A percentile compares a stretch with the other conserved stretches of the same genome.
Conservation (phyloP, 1,140 invertebrate genomes). For the Pygmarrhopalites habei region DNA sequence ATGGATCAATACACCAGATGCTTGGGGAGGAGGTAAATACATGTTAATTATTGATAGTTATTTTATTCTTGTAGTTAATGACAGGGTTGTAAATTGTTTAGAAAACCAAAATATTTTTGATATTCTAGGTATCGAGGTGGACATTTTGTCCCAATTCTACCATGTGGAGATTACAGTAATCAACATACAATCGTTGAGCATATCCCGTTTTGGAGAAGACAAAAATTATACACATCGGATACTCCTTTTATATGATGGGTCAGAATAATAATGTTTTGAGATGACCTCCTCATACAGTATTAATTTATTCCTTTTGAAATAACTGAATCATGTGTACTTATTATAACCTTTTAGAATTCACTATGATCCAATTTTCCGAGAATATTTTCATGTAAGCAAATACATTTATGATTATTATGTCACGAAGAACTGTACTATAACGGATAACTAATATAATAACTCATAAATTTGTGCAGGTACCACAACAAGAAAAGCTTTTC, state of each 20-base stretch:
- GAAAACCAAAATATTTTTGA: too few relatives aligned
- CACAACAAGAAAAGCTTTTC: slow-evolving; percentile 69
- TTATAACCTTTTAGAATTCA: too few relatives aligned
- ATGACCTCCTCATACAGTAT: not conserved
- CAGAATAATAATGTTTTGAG: slow-evolving; percentile 73
- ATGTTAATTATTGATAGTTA: too few relatives aligned
- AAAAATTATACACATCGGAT: slow-evolving; percentile 73
- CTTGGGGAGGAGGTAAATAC: slow-evolving; percentile 96
- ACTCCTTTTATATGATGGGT: slow-evolving; percentile 88
- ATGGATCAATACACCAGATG: slow-evolving; percentile 73
- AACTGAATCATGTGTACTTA: too few relatives aligned
- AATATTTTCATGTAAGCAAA: slow-evolving; percentile 48
- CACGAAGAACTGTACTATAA: not conserved
- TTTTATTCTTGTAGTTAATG: too few relatives aligned
- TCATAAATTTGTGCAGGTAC: slow-evolving; percentile 50
- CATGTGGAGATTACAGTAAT: slow-evolving; percentile 88
- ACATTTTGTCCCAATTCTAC: slow-evolving; percentile 81
- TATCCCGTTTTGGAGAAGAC: slow-evolving; percentile 91
- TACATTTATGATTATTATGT: not conserved
- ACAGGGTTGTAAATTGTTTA: too few relatives aligned
- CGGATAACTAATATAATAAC: not conserved
- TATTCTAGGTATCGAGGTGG: slow-evolving; percentile 85
- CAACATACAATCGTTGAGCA: slow-evolving; percentile 78
- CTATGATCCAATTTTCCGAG: slow-evolving; percentile 86
- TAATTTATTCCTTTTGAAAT: too few relatives aligned